Base-by-base conservation (phyloP, 2,113 vertebrate species). In the Raphicerus campestris region DNA sequence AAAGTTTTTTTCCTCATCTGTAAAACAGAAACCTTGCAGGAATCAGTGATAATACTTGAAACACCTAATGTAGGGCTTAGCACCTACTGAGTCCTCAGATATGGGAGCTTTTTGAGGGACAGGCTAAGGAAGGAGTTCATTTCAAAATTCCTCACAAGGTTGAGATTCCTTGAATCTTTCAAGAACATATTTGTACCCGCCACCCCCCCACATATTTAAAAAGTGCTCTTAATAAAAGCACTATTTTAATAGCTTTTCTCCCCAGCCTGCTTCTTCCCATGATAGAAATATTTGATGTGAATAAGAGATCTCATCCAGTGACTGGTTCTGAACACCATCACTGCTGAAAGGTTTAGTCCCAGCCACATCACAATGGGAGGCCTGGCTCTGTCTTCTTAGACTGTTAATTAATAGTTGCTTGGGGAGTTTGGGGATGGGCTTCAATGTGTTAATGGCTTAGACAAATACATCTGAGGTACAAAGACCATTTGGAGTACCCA, bases 401-500 rank as follows among this genome's bases (percentile, higher is more conserved):
- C 19, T 35, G 49, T 95, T 98, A 97, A 97, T 97, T 96, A 97
- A 97, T 91, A 86, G 70, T 89, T 2, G 2, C 70, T 87, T 80
- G 32, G 97, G 91, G 94, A 82, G 5, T 42, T 86, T 47, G 39
- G 55, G 95, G 93, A 97, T 39, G 93, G 91, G 30, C 39, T 94
- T 83, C 82, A 19, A 22, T 28, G 58, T 80, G 94, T 78, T 97
- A 97, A 96, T 98, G 91, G 51, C 95, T 97, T 95, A 96, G 97
- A 96, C 86, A 97, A 97, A 97, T 80, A 87, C 88, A 88, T 91
- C 73, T 35, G 93, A 89, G 51, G 93, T 87, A 55, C 89, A 78
- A 53, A 97, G 91, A 63, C 81, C 97, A 80, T 97, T 97, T 95
- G 97, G 89, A 97, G 75, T 47, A 70, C 66, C 97, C 97, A 97